These are phyloP conservation scores for Melieria picta DNA, from an alignment of 2,888 invertebrate genomes.

Conservation along the genomic window DNA sequence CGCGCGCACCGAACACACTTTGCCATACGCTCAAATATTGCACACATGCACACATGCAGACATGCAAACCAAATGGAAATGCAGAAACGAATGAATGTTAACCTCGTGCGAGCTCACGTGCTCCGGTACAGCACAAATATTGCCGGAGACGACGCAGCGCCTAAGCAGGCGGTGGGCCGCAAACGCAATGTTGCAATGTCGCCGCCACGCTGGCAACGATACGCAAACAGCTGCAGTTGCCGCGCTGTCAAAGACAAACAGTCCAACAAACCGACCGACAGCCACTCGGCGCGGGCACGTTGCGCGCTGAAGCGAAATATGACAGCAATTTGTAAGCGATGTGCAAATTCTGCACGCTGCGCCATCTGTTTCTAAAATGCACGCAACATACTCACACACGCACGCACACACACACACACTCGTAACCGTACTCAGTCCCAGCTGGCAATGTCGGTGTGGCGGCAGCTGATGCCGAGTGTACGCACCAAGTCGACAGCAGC, in stretches of 20 bases:
- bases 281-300: background rate
- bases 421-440: background rate
- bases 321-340: constrained; percentile 55
- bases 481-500: constrained; percentile 39
- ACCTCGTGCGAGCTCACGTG: no score
- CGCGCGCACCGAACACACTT: background rate
- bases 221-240: no score
- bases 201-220: no score
- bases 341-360: constrained; percentile 58
- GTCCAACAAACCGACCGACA: background rate
- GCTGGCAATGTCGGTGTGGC: constrained; percentile 48
- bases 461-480: constrained; percentile 46
- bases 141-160: no score
- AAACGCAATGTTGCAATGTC: no score
- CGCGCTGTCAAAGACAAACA: background rate
- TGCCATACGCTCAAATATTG: background rate
- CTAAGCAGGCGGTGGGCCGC: no score
- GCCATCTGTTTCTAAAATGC: constrained; percentile 29
- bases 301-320: constrained; percentile 14
- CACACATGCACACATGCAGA: constrained; percentile 18
- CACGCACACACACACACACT: background rate
- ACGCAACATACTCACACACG: background rate
- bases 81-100: no score
- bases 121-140: no score
- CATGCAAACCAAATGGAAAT: background rate